phyloP scores from a whole-genome alignment of 2,797 vertebrate species.

The Sebastolobus altivelis region DNA sequence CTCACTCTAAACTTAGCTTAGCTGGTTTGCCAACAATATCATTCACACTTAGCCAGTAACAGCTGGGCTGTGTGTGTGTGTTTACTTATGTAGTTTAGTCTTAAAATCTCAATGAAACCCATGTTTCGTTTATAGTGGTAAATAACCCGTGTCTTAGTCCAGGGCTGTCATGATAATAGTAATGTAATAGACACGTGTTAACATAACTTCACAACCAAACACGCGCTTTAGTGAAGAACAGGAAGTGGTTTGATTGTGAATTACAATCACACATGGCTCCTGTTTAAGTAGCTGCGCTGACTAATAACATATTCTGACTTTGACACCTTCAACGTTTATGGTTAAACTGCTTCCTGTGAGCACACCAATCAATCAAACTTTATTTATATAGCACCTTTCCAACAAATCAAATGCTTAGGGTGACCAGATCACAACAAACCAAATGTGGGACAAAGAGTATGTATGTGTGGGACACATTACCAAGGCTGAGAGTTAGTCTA shows the following conservation, averaged over 20 bases:
- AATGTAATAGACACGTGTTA: slow-evolving; percentile 67
- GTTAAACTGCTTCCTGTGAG: not conserved
- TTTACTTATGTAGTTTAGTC: slow-evolving; percentile 7
- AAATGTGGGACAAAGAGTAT: too few relatives aligned
- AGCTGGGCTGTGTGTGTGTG: not conserved
- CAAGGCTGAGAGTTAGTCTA: too few relatives aligned
- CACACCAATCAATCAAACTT: not conserved
- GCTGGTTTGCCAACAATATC: slow-evolving; percentile 25
- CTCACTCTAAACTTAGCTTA: slow-evolving; percentile 10
- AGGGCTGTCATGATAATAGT: slow-evolving; percentile 10
- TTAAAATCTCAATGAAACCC: not conserved
- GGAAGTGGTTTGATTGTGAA: slow-evolving; percentile 67
- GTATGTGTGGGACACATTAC: too few relatives aligned
- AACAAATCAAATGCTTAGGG: too few relatives aligned
- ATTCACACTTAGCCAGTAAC: not conserved
- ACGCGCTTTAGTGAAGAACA: slow-evolving; percentile 49
- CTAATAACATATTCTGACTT: not conserved
- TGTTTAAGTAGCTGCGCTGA: not conserved
- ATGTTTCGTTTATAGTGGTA: not conserved
- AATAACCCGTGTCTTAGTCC: not conserved
- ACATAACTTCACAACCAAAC: slow-evolving; percentile 51
- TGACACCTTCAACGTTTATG: not conserved
- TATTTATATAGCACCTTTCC: too few relatives aligned
- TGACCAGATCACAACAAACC: too few relatives aligned
- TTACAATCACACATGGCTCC: slow-evolving; percentile 43